phyloP scores from a whole-genome alignment of 2,888 invertebrate genomes.

The Argyresthia albistria region DNA sequence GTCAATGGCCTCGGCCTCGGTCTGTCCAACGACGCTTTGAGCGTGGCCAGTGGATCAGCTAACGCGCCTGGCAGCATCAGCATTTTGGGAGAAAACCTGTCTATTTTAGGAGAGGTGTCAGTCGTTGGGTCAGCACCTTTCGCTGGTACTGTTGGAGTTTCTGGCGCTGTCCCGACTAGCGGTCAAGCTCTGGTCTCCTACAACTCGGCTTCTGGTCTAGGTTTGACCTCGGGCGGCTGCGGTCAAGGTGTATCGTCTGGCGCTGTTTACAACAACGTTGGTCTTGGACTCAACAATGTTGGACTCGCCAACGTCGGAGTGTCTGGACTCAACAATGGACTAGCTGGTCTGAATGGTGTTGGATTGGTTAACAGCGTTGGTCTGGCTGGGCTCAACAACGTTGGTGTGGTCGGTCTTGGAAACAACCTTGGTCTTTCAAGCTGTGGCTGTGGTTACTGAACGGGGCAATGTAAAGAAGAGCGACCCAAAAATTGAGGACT shows the following conservation, averaged over 20 bases:
- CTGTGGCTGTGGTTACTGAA: background rate
- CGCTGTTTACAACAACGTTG: background rate
- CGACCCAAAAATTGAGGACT: background rate
- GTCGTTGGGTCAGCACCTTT: constrained; percentile 15
- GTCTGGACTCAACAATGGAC: background rate
- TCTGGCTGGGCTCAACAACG: background rate
- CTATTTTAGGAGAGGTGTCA: constrained; percentile 13
- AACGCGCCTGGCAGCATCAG: constrained; percentile 27
- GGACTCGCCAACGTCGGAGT: background rate
- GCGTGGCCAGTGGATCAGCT: constrained; percentile 24
- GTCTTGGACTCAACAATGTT: background rate
- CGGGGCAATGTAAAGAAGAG: background rate
- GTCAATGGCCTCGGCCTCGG: background rate
- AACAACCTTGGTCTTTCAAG: background rate
- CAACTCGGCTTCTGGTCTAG: background rate
- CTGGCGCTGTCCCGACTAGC: constrained; percentile 14
- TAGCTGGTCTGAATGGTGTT: background rate
- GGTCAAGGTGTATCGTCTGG: background rate
- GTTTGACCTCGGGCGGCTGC: background rate
- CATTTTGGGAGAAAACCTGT: constrained; percentile 24
- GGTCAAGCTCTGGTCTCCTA: background rate
- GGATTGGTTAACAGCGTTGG: too few species aligned
- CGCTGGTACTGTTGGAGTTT: constrained; percentile 18
- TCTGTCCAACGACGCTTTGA: constrained; percentile 16
- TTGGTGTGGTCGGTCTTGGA: background rate